Base-by-base conservation (phyloP, 1,140 invertebrate species). In the Grapholita molesta region DNA sequence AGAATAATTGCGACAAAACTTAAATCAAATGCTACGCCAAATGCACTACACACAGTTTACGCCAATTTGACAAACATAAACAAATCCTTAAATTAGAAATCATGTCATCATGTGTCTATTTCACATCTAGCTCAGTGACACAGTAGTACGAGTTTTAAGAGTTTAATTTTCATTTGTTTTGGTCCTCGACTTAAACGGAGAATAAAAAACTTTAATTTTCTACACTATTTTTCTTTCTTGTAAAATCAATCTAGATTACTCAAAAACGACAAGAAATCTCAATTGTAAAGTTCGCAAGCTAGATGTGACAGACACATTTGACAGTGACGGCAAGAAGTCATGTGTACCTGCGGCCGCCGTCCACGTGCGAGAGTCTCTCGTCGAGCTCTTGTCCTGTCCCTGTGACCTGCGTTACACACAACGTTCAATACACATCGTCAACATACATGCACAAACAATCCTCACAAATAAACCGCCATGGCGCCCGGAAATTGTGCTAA, bases 321-420 rank as follows among this genome's bases (percentile, higher is more conserved):
- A 23, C 11, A 1, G 33, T 18, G 15, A n/a, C 30, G 28, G 7
- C 57, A 24, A 25, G 9, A 28, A 57, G n/a, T 57, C 23, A 25
- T 61, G n/a, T 74, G 35, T 87, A 90, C 88, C 88, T 90, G 88
- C 75, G 18, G 81, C 78, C 24, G 78, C 65, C 6, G 79, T 89
- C 89, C 89, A 91, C 21, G 83, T 74, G n/a, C 89, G 76, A 0
- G 83, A 77, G 42, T 91, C 89, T 78, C 87, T 73, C 52, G 83
- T 71, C 52, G 87, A 77, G 38, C 75, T 76, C 82, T 90, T 90
- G 77, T 91, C 87, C 78, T 86, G 85, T 81, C 81, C 83, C 84
- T 90, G 86, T 66, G 89, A 91, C 86, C 89, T 91, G 89, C 68
- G 70, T 81, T 77, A 88, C 83, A 65, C 24, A 61, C 12, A 25